These are phyloP conservation scores for Diplolepis rosae DNA, from an alignment of 2,888 invertebrate genomes.

Conservation along the genomic window DNA sequence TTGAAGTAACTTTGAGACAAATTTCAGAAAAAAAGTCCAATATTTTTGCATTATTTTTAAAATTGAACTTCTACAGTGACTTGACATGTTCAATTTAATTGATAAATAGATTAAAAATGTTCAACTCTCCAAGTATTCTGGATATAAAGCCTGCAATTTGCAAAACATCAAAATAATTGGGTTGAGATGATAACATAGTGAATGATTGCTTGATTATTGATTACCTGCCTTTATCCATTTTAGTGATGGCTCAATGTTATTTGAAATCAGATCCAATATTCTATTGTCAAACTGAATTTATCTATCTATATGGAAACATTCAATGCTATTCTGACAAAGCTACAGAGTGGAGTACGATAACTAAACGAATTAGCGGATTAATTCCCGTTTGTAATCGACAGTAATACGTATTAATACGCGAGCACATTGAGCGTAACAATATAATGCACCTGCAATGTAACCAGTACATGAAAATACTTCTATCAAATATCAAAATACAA, in stretches of 20 bases:
- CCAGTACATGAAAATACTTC: background rate
- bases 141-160: no score
- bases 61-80: no score
- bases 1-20: no score
- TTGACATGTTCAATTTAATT: no score
- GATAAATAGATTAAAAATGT: no score
- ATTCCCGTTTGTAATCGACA: constrained; percentile 36
- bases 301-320: background rate
- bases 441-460: background rate
- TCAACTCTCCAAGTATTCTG: no score
- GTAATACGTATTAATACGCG: constrained; percentile 29
- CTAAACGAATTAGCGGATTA: constrained; percentile 34
- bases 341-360: constrained; percentile 15
- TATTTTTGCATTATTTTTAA: no score
- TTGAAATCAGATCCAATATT: constrained; percentile 21
- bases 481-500: background rate
- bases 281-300: constrained; percentile 4
- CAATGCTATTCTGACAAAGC: background rate
- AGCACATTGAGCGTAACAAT: background rate
- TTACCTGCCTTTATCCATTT: constrained; percentile 12
- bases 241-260: constrained; percentile 1
- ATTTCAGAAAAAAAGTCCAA: no score
- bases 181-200: constrained; percentile 7
- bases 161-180: no score
- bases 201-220: constrained; percentile 5